Percentiles rank a stretch among this genome's conserved stretches.
Conservation (phyloP, 2,797 vertebrate species). For the Momotus momota region DNA sequence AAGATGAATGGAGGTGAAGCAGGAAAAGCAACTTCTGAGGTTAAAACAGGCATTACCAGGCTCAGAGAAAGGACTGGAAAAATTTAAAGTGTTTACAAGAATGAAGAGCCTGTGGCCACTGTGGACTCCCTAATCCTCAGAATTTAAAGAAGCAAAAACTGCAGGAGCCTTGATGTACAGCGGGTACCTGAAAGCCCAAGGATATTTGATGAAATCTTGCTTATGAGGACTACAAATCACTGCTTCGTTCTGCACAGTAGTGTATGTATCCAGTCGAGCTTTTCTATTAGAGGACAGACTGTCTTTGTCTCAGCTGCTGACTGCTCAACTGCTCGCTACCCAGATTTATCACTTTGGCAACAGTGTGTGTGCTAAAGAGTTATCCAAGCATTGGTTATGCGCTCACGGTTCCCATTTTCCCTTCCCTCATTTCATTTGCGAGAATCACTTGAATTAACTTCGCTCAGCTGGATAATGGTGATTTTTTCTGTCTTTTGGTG, state of each 20-base stretch:
- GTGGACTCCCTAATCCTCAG: not conserved
- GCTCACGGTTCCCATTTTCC: not conserved
- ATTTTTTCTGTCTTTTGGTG: not conserved
- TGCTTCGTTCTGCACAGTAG: not conserved
- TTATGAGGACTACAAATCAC: not conserved
- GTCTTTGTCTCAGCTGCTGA: constrained; percentile 29
- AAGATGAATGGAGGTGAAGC: not conserved
- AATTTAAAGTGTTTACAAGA: not conserved
- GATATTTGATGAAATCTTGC: not conserved
- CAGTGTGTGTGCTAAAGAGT: not conserved
- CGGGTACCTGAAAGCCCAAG: not conserved
- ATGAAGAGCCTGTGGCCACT: not conserved
- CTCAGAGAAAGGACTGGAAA: not conserved
- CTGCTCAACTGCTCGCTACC: not conserved
- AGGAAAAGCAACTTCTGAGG: not conserved
- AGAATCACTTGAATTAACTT: constrained; percentile 19
- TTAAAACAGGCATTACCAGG: not conserved
- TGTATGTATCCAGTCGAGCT: not conserved
- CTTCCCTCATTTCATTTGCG: constrained; percentile 21
- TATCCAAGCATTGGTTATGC: constrained; percentile 2
- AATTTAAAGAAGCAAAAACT: not conserved
- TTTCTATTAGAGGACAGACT: constrained; percentile 31
- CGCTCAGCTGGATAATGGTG: not conserved
- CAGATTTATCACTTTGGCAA: constrained; percentile 36
- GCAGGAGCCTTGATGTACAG: not conserved